Percentiles rank a stretch among this genome's conserved stretches.
These are phyloP conservation scores for Tapirus indicus DNA, from an alignment of 2,797 vertebrate genomes.

Conservation along the genomic window DNA sequence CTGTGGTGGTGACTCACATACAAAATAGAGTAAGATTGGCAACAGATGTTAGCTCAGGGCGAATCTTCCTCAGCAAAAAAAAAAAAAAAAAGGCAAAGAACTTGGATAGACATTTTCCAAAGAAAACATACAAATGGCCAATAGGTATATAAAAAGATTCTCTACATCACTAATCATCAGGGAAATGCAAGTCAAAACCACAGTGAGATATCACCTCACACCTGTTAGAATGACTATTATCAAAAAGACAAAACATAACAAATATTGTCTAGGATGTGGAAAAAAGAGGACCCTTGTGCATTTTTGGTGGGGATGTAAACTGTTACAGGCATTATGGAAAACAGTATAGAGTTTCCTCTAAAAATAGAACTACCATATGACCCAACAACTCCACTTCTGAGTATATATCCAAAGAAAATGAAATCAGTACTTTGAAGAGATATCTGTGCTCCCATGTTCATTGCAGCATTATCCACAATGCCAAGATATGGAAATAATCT, in stretches of 20 bases:
- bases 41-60: too few species aligned
- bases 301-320: background rate
- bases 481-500: too few species aligned
- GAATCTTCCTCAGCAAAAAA: too few species aligned
- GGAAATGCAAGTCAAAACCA: background rate
- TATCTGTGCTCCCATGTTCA: too few species aligned
- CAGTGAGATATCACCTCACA: background rate
- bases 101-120: background rate
- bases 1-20: too few species aligned
- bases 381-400: background rate
- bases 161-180: background rate
- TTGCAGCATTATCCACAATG: too few species aligned
- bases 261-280: background rate
- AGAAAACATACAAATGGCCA: background rate
- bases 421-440: too few species aligned
- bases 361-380: background rate
- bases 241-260: background rate
- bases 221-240: background rate
- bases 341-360: too few species aligned
- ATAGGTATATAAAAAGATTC: background rate
- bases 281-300: too few species aligned
- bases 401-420: background rate
- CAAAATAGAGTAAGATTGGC: too few species aligned
- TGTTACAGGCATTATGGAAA: too few species aligned
- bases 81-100: too few species aligned